Percentiles rank a stretch among this genome's conserved stretches.
These are phyloP conservation scores for Goniozus legneri DNA, from an alignment of 1,140 invertebrate genomes.

Conservation along the genomic window DNA sequence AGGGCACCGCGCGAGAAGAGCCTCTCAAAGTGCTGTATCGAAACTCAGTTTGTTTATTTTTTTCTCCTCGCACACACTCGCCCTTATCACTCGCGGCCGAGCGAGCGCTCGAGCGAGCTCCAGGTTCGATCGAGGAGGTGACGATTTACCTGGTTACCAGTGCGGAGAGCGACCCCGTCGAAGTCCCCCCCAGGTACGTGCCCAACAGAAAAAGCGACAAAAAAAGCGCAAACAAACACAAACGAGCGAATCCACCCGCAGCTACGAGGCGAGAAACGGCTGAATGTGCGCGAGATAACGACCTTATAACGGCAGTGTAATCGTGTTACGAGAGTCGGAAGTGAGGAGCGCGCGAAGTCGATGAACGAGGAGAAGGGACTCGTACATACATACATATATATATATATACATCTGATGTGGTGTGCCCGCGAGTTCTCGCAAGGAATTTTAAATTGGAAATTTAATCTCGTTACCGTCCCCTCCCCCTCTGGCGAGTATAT, in stretches of 20 bases:
- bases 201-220: slow-evolving; percentile 7
- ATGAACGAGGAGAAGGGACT: not conserved
- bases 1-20: slow-evolving; percentile 38
- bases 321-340: too few species aligned
- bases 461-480: not conserved
- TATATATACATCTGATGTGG: not conserved
- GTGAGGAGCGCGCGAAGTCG: not conserved
- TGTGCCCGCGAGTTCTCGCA: not conserved
- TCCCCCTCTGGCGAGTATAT: not conserved
- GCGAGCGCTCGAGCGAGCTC: slow-evolving; percentile 20
- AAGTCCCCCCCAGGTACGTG: slow-evolving; percentile 21
- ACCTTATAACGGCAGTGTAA: too few species aligned
- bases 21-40: not conserved
- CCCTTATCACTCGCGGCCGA: too few species aligned
- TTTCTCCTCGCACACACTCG: too few species aligned
- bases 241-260: not conserved
- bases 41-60: too few species aligned
- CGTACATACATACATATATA: not conserved
- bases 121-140: slow-evolving; percentile 9
- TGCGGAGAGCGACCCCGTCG: not conserved
- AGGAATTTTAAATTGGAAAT: not conserved
- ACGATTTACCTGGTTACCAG: slow-evolving; percentile 19
- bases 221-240: not conserved
- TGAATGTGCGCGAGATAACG: not conserved
- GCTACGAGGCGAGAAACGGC: not conserved